Conservation (phyloP, 2,113 vertebrate genomes). For the Epinephelus cyanopodus region DNA sequence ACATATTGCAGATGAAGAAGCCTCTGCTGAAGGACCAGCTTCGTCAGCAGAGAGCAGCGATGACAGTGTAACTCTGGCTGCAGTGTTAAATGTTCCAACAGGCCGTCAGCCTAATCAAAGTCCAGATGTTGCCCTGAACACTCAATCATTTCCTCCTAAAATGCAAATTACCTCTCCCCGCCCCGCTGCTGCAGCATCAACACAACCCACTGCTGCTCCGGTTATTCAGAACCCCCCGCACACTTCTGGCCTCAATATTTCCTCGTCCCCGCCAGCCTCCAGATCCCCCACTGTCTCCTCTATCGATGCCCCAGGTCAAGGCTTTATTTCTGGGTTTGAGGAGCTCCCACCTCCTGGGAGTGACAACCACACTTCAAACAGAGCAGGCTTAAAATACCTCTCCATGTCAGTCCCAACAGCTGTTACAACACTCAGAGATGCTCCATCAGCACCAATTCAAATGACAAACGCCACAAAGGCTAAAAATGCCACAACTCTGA, state of each 20-base stretch:
- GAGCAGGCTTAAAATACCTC: neutral
- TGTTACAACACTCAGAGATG: neutral
- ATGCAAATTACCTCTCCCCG: neutral
- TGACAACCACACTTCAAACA: conserved; percentile 1
- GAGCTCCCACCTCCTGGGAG: conserved; percentile 2
- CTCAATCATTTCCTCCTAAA: conserved; percentile 14
- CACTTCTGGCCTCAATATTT: conserved; percentile 36
- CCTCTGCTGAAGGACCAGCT: neutral
- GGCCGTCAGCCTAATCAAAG: neutral
- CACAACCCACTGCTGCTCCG: neutral
- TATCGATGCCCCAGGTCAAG: conserved; percentile 23
- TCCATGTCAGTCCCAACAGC: neutral
- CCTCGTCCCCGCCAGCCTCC: conserved; percentile 1
- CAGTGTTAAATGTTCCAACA: neutral
- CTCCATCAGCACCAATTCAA: neutral
- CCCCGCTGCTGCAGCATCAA: neutral
- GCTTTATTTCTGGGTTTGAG: conserved; percentile 13
- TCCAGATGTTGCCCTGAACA: neutral
- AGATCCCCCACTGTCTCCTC: conserved; percentile 18
- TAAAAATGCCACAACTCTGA: neutral
- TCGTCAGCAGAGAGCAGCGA: neutral
- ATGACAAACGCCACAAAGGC: neutral
- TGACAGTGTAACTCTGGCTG: neutral
- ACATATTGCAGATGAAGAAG: neutral
- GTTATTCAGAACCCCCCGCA: conserved; percentile 22